Percentiles rank a stretch among this genome's conserved stretches.
Evolutionary conservation across 2,888 invertebrate species (phyloP).

Genomic region (Nomada fucata): DNA sequence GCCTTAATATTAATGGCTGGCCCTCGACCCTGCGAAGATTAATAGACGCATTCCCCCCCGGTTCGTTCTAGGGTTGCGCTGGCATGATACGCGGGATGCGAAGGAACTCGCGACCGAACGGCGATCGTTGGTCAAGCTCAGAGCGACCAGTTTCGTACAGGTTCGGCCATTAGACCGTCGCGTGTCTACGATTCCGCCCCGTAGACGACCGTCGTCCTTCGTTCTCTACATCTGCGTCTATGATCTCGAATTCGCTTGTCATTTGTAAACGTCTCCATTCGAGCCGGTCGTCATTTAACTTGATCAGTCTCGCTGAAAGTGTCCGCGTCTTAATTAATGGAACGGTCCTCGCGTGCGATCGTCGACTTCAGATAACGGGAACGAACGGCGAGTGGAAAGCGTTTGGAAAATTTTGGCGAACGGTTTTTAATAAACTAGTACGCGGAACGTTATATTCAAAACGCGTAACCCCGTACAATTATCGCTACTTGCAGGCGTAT

Average conservation of each 20-base stretch:
- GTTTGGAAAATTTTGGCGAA: no score
- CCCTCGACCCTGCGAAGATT: constrained; percentile 76
- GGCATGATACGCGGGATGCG: constrained; percentile 64
- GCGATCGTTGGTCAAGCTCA: constrained; percentile 52
- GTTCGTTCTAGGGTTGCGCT: constrained; percentile 58
- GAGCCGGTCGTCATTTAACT: constrained; percentile 18
- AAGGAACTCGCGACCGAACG: constrained; percentile 57
- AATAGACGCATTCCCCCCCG: constrained; percentile 71
- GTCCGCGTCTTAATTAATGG: constrained; percentile 28
- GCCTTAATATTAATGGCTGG: constrained; percentile 77
- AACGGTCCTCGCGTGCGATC: not conserved
- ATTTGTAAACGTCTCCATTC: constrained; percentile 54
- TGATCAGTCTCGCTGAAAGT: constrained; percentile 9
- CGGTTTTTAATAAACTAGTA: no score
- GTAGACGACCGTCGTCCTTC: constrained; percentile 32
- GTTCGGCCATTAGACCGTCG: constrained; percentile 64
- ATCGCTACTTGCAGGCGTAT: no score
- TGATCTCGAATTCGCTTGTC: constrained; percentile 46
- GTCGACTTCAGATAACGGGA: no score
- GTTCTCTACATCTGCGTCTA: not conserved
- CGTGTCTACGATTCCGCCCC: constrained; percentile 25
- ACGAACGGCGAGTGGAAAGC: no score
- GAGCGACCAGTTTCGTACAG: constrained; percentile 54
- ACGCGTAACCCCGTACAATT: no score
- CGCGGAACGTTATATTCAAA: no score